phyloP scores from a whole-genome alignment of 2,113 vertebrate species.

The Triplophysa tibetana region DNA sequence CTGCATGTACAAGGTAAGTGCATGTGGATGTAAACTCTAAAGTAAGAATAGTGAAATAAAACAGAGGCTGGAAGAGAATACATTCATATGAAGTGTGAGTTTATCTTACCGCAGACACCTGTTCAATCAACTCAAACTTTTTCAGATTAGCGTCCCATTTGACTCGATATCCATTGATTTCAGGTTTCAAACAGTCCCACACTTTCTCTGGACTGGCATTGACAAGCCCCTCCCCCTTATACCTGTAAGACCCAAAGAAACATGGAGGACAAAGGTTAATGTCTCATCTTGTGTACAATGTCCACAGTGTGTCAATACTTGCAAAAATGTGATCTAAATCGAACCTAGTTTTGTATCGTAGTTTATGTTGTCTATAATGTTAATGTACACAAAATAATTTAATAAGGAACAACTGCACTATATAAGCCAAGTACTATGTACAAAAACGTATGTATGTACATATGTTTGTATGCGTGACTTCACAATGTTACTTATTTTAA shows the following conservation, averaged over 20 bases:
- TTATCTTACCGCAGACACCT: slow-evolving; percentile 77
- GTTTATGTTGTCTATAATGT: not conserved
- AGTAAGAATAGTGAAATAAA: not conserved
- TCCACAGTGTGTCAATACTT: not conserved
- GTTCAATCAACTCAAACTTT: slow-evolving; percentile 81
- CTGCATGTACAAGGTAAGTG: too few species aligned
- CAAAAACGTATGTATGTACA: too few species aligned
- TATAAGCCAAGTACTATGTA: too few species aligned
- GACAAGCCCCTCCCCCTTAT: slow-evolving; percentile 84
- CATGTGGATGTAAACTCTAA: not conserved
- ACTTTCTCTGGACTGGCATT: slow-evolving; percentile 72
- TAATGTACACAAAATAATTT: not conserved
- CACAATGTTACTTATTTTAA: too few species aligned
- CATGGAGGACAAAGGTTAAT: slow-evolving; percentile 21
- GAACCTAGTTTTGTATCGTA: too few species aligned
- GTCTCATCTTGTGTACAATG: not conserved
- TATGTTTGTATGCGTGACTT: too few species aligned
- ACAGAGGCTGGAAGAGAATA: not conserved
- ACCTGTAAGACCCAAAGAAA: slow-evolving; percentile 69
- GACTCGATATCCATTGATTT: slow-evolving; percentile 78
- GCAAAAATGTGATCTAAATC: not conserved
- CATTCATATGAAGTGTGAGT: slow-evolving; percentile 16
- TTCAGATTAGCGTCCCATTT: slow-evolving; percentile 93
- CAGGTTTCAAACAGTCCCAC: slow-evolving; percentile 88
- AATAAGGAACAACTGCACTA: too few species aligned